Base-by-base conservation (phyloP, 30 jellyfish, hydroid and myxozoan species). In the Catostylus mosaicus region DNA sequence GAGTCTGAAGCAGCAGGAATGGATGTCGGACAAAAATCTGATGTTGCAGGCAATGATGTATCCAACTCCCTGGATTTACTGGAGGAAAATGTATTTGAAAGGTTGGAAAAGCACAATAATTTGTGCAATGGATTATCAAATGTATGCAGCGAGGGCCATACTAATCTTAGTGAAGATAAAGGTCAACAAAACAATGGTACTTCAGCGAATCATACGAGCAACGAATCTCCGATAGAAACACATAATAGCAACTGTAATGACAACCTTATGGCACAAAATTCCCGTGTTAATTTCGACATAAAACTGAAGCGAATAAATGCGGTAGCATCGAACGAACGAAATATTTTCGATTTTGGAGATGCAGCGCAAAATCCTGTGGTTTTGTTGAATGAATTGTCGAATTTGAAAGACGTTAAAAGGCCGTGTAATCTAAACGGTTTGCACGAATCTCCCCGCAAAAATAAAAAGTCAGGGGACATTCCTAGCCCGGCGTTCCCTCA, bases 351-450 rank as follows among this genome's bases (percentile, higher is more conserved):
- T 27, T 52, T 29, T 40, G 38, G 10, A 6, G 38, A 59, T 18
- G 71, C 38, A 22, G 38, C 19, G 9, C 43, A 67, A 48, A 81
- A 52, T 32, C 91, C 91, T 22, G 80, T 82, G 20, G 92, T 82
- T 31, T 71, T 82, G 59, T 38, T 82, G 33, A 70, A 68, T 19
- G 92, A 70, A 31, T 18, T 82, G 29, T 54, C 92, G 1, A 38
- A 40, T 45, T 31, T 77, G 35, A 47, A 61, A 0, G 51, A 29
- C 19, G 30, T 32, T 26, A 70, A 54, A 8, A 34, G 69, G 31
- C 78, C 69, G 20, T 47, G 24, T 35, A 40, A 61, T 29, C 29
- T 56, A 27, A 35, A 35, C 48, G 78, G 78, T 9, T 2, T 77
- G 88, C 33, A 37, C 32, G 47, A 30, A 2, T 77, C 78, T 18